Base-by-base conservation (phyloP, 2,888 invertebrate genomes). In the Conistra vaccinii region DNA sequence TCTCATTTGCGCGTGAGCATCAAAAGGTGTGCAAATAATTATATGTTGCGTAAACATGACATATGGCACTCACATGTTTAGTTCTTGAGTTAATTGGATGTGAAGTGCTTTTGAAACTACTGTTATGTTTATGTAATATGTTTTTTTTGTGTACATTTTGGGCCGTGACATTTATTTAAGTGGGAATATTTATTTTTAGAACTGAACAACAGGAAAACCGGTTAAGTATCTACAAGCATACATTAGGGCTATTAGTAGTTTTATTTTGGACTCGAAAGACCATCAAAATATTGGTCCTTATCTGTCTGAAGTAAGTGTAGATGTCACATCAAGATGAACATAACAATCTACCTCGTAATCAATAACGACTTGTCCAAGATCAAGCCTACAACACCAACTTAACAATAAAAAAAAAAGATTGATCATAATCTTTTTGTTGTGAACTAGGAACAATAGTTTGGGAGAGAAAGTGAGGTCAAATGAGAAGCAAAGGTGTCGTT, bases 21-120 rank as follows among this genome's bases (percentile, higher is more conserved):
- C 76, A 70, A 69, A 68, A 72, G 66, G 62, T 76, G 60, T 57
- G 57, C 53, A 80, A 83, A 85, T 78, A 75, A 74, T 70, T 65
- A 76, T 35, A 53, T 29, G 53, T 81, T 80, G 35, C 61, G n/a
- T 55, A 69, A 69, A 32, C 55, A 35, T n/a, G 51, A n/a, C 48
- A 57, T 73, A 62, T 26, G 51, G 60, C 68, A 73, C 48, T 62
- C 53, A 55, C 48, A 60, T 48, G 67, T 73, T 71, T 62, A 66
- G 29, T 67, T 87, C 73, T 89, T 72, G 76, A 83, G 80, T 83
- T 86, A 84, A 89, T 89, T 89, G 87, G 83, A 88, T 89, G 88
- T 87, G 87, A 90, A 85, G 67, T 65, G 57, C 20, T 75, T 66
- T 65, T 53, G 14, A 65, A 65, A 53, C 32, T n/a, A 39, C 48